Conservation (phyloP, 2,797 vertebrate genomes). For the Oreochromis mossambicus region DNA sequence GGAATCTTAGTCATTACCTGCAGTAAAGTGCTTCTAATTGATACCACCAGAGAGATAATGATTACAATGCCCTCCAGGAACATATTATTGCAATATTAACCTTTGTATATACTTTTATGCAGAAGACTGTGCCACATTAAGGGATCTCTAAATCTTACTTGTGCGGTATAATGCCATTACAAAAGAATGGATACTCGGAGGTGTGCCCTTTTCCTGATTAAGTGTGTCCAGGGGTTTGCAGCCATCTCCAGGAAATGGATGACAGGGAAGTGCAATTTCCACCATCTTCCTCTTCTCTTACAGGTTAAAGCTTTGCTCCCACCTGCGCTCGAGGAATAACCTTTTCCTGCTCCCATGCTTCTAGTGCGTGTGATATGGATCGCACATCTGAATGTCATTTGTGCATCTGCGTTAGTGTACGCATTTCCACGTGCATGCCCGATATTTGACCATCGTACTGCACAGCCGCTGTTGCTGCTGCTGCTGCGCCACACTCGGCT, state of each 20-base stretch:
- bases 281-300: slow-evolving; percentile 58
- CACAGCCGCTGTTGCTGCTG: slow-evolving; percentile 43
- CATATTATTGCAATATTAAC: slow-evolving; percentile 89
- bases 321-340: slow-evolving; percentile 10
- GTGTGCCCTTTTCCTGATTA: slow-evolving; percentile 84
- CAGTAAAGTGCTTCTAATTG: slow-evolving; percentile 88
- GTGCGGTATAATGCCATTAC: slow-evolving; percentile 80
- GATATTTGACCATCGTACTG: slow-evolving; percentile 29
- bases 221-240: slow-evolving; percentile 79
- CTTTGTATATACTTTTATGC: slow-evolving; percentile 91
- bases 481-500: neutral
- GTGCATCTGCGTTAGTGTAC: neutral
- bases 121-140: slow-evolving; percentile 84
- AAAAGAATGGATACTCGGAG: slow-evolving; percentile 81
- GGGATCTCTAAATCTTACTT: slow-evolving; percentile 87
- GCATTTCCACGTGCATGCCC: neutral
- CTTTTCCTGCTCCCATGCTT: neutral
- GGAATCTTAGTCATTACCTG: slow-evolving; percentile 87
- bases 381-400: neutral
- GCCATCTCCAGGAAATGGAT: slow-evolving; percentile 76
- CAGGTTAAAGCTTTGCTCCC: slow-evolving; percentile 33
- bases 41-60: slow-evolving; percentile 87
- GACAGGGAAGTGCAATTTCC: slow-evolving; percentile 69
- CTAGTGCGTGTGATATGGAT: neutral
- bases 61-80: slow-evolving; percentile 89